phyloP scores from a whole-genome alignment of 2,888 invertebrate species.

The Argyresthia albistria region DNA sequence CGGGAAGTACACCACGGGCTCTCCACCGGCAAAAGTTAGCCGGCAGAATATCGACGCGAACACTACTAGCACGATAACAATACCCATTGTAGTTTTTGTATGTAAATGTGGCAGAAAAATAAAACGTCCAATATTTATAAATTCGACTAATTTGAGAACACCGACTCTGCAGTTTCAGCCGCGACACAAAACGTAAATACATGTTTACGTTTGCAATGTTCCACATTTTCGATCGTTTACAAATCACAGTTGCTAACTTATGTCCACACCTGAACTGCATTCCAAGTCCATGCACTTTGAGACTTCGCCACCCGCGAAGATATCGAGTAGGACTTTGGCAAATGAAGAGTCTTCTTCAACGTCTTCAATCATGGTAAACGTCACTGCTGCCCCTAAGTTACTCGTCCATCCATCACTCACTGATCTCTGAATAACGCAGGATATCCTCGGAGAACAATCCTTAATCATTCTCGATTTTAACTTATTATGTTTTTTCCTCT shows the following conservation, averaged over 20 bases:
- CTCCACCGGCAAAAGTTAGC: background rate
- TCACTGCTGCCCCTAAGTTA: constrained; percentile 51
- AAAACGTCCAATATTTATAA: background rate
- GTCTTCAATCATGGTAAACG: constrained; percentile 53
- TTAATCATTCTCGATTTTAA: constrained; percentile 40
- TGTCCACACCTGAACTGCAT: constrained; percentile 57
- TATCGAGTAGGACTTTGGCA: constrained; percentile 48
- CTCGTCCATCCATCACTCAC: constrained; percentile 39
- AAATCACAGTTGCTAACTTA: constrained; percentile 44
- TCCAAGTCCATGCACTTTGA: constrained; percentile 62
- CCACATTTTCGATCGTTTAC: constrained; percentile 2
- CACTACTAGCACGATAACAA: background rate
- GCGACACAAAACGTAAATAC: background rate
- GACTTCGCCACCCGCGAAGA: constrained; percentile 56
- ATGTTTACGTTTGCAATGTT: constrained; percentile 2
- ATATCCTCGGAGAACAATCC: constrained; percentile 53
- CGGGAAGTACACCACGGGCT: constrained; percentile 21
- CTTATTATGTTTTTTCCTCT: constrained; percentile 49
- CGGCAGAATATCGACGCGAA: background rate
- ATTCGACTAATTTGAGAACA: background rate
- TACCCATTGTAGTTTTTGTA: constrained; percentile 1
- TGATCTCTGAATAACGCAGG: constrained; percentile 49
- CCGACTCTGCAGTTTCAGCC: background rate
- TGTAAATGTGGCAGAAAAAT: background rate
- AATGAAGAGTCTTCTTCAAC: constrained; percentile 47